These are phyloP conservation scores for Mormyrus hasselquistii DNA, from an alignment of 2,797 vertebrate species.

Conservation along the genomic window DNA sequence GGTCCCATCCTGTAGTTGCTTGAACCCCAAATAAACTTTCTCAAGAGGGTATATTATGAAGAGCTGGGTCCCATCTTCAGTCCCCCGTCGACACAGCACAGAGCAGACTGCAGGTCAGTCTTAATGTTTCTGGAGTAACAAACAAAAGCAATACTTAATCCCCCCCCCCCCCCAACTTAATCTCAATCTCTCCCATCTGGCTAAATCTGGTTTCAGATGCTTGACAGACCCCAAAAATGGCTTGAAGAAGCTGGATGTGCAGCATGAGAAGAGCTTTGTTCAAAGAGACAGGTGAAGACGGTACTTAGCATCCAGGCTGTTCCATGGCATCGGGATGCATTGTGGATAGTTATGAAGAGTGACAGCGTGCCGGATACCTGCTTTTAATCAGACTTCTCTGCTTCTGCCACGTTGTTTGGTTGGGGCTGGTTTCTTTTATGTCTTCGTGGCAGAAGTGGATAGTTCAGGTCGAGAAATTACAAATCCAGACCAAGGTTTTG, in stretches of 20 bases:
- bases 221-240: background rate
- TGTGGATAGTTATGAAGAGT: background rate
- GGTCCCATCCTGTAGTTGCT: too few species aligned
- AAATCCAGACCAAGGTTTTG: too few species aligned
- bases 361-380: background rate
- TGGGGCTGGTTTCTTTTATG: background rate
- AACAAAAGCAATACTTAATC: background rate
- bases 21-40: too few species aligned
- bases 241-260: background rate
- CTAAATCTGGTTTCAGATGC: background rate
- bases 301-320: background rate
- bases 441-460: background rate
- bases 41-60: too few species aligned
- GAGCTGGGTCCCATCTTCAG: too few species aligned
- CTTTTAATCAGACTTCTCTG: background rate
- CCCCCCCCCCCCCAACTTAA: background rate
- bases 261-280: background rate
- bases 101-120: background rate
- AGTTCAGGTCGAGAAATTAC: too few species aligned
- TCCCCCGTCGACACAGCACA: background rate
- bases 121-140: background rate
- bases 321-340: background rate
- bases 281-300: background rate
- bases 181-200: background rate
- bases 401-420: background rate